Base-by-base conservation (phyloP, 2,113 vertebrate genomes). In the Ornithorhynchus anatinus region DNA sequence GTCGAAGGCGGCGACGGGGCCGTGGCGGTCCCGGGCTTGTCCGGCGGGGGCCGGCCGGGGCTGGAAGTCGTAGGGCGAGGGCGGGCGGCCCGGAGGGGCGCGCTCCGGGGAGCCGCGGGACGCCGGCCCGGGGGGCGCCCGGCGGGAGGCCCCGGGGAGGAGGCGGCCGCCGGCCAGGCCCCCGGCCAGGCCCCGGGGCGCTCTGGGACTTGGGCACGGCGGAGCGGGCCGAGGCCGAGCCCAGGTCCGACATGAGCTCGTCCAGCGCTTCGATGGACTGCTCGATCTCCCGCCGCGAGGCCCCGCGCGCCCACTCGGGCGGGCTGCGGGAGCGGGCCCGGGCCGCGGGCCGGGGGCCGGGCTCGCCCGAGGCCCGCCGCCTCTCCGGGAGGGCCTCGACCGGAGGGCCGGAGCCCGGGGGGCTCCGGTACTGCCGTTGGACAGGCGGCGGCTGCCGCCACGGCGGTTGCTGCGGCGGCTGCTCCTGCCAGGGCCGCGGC, bases 251-350 rank as follows among this genome's bases (percentile, higher is more conserved):
- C 97, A 99, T 99, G 20, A 99, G 95, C 82, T 97, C 94, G 48
- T 98, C 97, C 4, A 99, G 95, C 1, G 96, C 91, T 88, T 99
- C 97, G 0, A 99, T 98, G 25, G 98, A 99, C 84, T 97, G 94
- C 81, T 99, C 96, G 0, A 99, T 98, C 89, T 99, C 98, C 79
- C 91, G 92, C 71, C 94, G 96, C 32, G 97, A 99, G 42, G 96
- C 94, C 0, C 93, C 93, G 17, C 91, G 87, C 0, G 96, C 96
- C 69, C 96, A 98, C 45, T 97, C 96, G 0, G 97, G 97, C 79
- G 98, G 95, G 86, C 95, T 94, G 29, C 96, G 93, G 65, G 89
- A 89, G 36, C 95, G 89, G 1, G 94, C 72, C 20, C 89, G 85
- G n/a, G 82, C 73, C 0, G 38, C 27, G 3, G 82, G 90, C 64